Evolutionary conservation across 2,888 invertebrate species (phyloP).

Genomic region (Aspidiotus destructor): DNA sequence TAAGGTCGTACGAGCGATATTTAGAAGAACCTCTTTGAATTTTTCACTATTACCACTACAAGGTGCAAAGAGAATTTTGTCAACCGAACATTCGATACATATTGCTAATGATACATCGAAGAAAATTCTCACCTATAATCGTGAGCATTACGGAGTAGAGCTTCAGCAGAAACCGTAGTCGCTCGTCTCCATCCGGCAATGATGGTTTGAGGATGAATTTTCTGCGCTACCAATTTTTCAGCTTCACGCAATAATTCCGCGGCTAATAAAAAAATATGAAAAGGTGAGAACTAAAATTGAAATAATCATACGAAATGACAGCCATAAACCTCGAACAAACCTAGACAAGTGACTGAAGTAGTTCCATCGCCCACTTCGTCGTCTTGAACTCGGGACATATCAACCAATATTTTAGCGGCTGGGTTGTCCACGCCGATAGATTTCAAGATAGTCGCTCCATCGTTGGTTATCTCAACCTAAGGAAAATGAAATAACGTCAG

Average conservation of each 20-base stretch:
- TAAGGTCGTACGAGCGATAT: conserved; percentile 93
- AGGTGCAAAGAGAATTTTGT: background rate
- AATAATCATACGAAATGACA: background rate
- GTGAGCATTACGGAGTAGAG: conserved; percentile 64
- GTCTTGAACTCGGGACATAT: conserved; percentile 97
- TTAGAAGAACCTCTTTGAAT: conserved; percentile 80
- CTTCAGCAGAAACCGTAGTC: conserved; percentile 69
- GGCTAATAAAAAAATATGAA: conserved; percentile 48
- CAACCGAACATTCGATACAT: background rate
- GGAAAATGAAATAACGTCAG: conserved; percentile 18
- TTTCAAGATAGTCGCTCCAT: conserved; percentile 96
- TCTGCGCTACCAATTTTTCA: conserved; percentile 83
- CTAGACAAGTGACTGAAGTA: conserved; percentile 93
- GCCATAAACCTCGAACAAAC: conserved; percentile 41
- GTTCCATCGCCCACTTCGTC: conserved; percentile 99
- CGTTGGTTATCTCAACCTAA: conserved; percentile 91
- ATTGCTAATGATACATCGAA: background rate
- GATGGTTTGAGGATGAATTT: conserved; percentile 96
- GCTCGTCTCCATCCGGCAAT: conserved; percentile 92
- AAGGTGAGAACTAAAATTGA: background rate
- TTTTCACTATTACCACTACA: conserved; percentile 57
- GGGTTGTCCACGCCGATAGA: conserved; percentile 96
- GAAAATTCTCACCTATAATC: conserved; percentile 56
- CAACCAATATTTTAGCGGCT: conserved; percentile 97
- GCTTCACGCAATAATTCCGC: conserved; percentile 91